Conservation (phyloP, 2,113 vertebrate species). For the Pampusana beccarii region DNA sequence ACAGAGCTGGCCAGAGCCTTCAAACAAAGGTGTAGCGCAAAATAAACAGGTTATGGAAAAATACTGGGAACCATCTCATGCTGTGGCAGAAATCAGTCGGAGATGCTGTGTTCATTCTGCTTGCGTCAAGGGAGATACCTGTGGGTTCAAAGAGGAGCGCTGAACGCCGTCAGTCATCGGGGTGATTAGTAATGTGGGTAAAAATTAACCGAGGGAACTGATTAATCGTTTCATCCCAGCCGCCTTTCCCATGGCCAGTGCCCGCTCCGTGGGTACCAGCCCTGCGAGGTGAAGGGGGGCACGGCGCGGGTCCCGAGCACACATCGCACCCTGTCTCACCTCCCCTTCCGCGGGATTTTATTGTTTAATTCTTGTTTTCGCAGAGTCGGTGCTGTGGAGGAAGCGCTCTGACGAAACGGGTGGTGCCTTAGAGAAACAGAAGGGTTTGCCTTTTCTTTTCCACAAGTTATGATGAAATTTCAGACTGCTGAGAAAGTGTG, state of each 20-base stretch:
- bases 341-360: not conserved
- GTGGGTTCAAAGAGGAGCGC: not conserved
- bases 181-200: rapidly evolving
- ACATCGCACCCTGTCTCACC: not conserved
- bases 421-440: not conserved
- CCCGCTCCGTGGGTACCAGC: not conserved
- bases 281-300: not conserved
- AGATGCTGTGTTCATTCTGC: no score
- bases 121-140: no score
- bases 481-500: not conserved
- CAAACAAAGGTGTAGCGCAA: no score
- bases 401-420: not conserved
- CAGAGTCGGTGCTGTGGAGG: not conserved
- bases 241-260: rapidly evolving
- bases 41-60: no score
- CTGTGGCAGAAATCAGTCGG: no score
- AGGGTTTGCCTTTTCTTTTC: not conserved
- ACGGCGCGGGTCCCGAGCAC: rapidly evolving
- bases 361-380: not conserved
- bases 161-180: no score
- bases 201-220: not conserved
- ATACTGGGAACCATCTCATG: no score
- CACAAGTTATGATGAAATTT: not conserved
- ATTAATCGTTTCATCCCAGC: not conserved
- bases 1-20: no score